These are phyloP conservation scores for Emys orbicularis DNA, from an alignment of 2,797 vertebrate species.

Conservation along the genomic window DNA sequence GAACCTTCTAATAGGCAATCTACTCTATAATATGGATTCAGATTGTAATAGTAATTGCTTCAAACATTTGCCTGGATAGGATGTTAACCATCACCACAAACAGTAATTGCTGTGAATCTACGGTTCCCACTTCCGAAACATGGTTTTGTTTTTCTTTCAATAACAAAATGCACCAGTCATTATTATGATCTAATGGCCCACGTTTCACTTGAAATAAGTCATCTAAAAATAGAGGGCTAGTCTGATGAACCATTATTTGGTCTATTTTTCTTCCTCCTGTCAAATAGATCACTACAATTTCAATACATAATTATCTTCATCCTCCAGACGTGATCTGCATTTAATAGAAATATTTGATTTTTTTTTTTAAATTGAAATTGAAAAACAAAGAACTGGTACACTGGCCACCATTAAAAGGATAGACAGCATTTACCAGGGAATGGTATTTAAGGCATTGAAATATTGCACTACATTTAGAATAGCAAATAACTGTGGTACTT, in stretches of 20 bases:
- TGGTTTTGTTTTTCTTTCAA: neutral
- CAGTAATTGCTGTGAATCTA: neutral
- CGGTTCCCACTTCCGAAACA: conserved; percentile 7
- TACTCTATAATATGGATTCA: neutral
- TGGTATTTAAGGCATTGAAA: neutral
- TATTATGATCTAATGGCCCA: neutral
- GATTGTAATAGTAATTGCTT: neutral
- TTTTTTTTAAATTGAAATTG: conserved; percentile 1
- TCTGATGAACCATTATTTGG: conserved; percentile 18
- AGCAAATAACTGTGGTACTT: neutral
- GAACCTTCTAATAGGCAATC: neutral
- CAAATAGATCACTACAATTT: conserved; percentile 17
- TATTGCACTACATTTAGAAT: neutral
- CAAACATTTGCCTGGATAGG: neutral
- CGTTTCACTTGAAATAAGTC: conserved; percentile 13
- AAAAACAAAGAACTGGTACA: neutral
- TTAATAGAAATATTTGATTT: conserved; percentile 27
- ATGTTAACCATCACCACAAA: neutral
- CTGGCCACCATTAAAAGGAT: neutral
- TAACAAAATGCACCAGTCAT: conserved; percentile 14
- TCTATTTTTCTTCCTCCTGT: conserved; percentile 51
- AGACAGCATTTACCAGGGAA: neutral
- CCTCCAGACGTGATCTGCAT: conserved; percentile 5
- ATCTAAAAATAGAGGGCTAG: conserved; percentile 26
- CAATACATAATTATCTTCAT: conserved; percentile 42